A percentile compares a stretch with the other conserved stretches of the same genome.
These are phyloP conservation scores for Alviniconcha strummeri DNA, from an alignment of 2,888 invertebrate genomes.

Conservation along the genomic window DNA sequence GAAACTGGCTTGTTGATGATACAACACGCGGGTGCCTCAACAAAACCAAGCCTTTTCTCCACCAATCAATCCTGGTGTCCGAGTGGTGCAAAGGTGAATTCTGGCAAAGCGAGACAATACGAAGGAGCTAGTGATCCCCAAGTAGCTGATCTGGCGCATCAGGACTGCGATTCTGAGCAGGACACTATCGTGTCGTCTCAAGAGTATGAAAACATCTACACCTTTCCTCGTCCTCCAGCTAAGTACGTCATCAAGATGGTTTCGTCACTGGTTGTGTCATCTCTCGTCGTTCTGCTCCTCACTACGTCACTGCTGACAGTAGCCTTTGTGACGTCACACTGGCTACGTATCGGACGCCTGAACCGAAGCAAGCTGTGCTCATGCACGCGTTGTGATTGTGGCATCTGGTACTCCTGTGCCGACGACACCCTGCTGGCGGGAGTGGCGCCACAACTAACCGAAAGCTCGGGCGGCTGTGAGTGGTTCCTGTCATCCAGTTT, in stretches of 20 bases:
- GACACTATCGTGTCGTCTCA: too few relatives aligned
- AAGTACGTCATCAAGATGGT: not conserved
- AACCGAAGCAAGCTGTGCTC: conserved; percentile 17
- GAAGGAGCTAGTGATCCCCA: too few relatives aligned
- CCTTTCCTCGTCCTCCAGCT: not conserved
- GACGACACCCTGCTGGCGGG: not conserved
- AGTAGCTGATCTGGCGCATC: too few relatives aligned
- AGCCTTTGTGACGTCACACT: conserved; percentile 21
- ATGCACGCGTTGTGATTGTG: conserved; percentile 18
- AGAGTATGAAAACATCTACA: not conserved
- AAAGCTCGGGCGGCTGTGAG: not conserved
- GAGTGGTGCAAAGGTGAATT: too few relatives aligned
- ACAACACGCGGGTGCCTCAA: too few relatives aligned
- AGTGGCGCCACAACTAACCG: too few relatives aligned
- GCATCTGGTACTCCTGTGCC: conserved; percentile 20
- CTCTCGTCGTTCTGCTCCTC: not conserved
- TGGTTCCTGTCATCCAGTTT: not conserved
- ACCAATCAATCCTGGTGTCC: too few relatives aligned
- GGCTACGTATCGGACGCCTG: conserved; percentile 16
- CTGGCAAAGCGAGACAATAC: too few relatives aligned
- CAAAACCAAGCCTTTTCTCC: too few relatives aligned
- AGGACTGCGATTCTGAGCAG: too few relatives aligned
- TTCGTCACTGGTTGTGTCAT: not conserved
- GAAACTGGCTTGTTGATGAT: too few relatives aligned
- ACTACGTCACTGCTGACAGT: conserved; percentile 12